Evolutionary conservation across 2,797 vertebrate genomes (phyloP).

Genomic region (Falco novaeseelandiae): DNA sequence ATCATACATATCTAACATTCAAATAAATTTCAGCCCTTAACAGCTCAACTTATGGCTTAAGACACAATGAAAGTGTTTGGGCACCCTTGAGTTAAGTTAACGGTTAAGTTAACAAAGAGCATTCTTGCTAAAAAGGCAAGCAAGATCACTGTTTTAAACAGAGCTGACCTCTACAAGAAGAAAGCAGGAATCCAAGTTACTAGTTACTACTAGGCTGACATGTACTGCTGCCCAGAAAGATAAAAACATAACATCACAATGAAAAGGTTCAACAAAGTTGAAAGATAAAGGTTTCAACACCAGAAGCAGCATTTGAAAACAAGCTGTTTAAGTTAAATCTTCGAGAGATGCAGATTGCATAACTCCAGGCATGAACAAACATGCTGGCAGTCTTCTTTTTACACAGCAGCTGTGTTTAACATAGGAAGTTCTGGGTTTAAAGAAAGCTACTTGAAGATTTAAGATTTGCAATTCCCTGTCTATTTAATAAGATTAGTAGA

Average conservation of each 20-base stretch:
- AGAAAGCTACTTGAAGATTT: conserved; percentile 67
- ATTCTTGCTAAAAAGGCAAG: conserved; percentile 61
- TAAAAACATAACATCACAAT: conserved; percentile 52
- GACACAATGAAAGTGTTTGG: conserved; percentile 62
- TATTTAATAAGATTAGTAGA: conserved; percentile 59
- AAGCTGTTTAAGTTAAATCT: conserved; percentile 64
- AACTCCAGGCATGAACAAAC: conserved; percentile 66
- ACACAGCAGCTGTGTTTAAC: conserved; percentile 71
- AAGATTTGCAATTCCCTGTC: conserved; percentile 58
- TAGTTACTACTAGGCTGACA: conserved; percentile 55
- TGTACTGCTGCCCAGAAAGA: conserved; percentile 61
- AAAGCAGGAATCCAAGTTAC: conserved; percentile 67
- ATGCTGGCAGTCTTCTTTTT: conserved; percentile 66
- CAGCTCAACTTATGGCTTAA: conserved; percentile 59
- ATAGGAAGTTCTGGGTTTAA: conserved; percentile 57
- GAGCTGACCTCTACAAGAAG: conserved; percentile 63
- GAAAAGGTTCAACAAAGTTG: conserved; percentile 60
- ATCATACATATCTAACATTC: conserved; percentile 48
- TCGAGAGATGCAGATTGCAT: conserved; percentile 70
- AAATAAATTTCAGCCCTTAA: conserved; percentile 59
- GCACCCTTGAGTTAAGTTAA: conserved; percentile 48
- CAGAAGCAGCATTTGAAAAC: conserved; percentile 73
- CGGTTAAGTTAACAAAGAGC: conserved; percentile 20
- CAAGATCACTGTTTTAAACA: conserved; percentile 55
- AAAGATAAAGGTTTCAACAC: conserved; percentile 54